phyloP scores from a whole-genome alignment of 2,113 vertebrate species.

The Coracopsis vasa region DNA sequence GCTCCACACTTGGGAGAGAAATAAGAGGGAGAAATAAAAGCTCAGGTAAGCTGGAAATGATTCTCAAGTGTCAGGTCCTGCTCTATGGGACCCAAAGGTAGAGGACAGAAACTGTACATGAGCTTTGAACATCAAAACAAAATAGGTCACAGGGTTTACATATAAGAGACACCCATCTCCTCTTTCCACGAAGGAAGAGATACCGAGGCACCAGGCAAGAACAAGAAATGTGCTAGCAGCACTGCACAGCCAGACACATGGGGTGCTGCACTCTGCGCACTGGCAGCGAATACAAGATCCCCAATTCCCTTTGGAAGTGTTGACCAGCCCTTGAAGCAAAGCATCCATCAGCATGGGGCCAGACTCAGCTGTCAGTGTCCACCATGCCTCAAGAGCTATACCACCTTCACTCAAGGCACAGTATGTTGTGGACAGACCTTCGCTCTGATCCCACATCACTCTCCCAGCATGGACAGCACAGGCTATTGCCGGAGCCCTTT shows the following conservation, averaged over 20 bases:
- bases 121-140: neutral
- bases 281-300: neutral
- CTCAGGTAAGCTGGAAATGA: neutral
- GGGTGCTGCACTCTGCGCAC: rapidly evolving
- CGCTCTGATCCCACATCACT: rapidly evolving
- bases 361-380: too few species aligned
- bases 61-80: rapidly evolving
- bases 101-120: rapidly evolving
- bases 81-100: neutral
- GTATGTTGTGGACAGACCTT: rapidly evolving
- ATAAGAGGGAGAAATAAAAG: neutral
- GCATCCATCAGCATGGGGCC: neutral
- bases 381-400: neutral
- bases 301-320: rapidly evolving
- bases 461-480: rapidly evolving
- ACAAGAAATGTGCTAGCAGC: neutral
- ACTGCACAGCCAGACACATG: rapidly evolving
- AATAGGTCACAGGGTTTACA: rapidly evolving
- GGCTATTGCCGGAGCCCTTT: neutral
- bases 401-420: neutral
- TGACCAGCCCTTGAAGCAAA: neutral
- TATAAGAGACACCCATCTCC: neutral
- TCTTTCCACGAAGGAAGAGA: neutral
- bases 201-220: neutral
- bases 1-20: neutral